Evolutionary conservation across 2,797 vertebrate species (phyloP).

Genomic region (Peromyscus nudipes): DNA sequence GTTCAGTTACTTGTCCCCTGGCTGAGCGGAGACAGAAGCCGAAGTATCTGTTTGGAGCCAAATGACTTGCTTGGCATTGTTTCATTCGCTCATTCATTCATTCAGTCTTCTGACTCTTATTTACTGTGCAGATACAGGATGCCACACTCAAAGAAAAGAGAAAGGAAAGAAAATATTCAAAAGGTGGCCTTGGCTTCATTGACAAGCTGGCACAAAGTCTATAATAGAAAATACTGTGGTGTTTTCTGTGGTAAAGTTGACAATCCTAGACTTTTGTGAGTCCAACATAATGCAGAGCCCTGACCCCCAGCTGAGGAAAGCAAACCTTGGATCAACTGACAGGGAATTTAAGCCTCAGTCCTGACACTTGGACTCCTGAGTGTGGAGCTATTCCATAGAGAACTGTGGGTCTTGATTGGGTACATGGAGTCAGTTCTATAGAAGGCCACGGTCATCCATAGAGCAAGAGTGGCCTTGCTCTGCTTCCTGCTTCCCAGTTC

Average conservation of each 20-base stretch:
- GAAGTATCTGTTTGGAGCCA: not conserved
- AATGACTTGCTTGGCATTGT: not conserved
- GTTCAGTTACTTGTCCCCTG: not conserved
- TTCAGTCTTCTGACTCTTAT: not conserved
- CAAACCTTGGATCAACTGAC: not conserved
- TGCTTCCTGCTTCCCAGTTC: not conserved
- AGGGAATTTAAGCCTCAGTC: not conserved
- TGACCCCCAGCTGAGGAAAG: not conserved
- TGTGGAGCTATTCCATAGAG: not conserved
- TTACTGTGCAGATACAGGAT: not conserved
- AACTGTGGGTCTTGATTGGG: not conserved
- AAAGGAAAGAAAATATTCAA: not conserved
- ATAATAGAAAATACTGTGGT: not conserved
- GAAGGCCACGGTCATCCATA: rapidly evolving
- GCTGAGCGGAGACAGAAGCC: not conserved
- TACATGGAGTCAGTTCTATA: not conserved
- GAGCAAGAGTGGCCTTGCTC: not conserved
- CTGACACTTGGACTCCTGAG: not conserved
- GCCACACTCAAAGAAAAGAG: not conserved
- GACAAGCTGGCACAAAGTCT: not conserved
- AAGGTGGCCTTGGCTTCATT: not conserved
- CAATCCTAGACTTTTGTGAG: not conserved
- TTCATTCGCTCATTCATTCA: constrained; percentile 4
- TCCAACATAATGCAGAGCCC: not conserved
- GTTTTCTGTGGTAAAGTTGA: not conserved